Evolutionary conservation across 1,140 invertebrate genomes (phyloP).

Genomic region (Brachystomella parvula): DNA sequence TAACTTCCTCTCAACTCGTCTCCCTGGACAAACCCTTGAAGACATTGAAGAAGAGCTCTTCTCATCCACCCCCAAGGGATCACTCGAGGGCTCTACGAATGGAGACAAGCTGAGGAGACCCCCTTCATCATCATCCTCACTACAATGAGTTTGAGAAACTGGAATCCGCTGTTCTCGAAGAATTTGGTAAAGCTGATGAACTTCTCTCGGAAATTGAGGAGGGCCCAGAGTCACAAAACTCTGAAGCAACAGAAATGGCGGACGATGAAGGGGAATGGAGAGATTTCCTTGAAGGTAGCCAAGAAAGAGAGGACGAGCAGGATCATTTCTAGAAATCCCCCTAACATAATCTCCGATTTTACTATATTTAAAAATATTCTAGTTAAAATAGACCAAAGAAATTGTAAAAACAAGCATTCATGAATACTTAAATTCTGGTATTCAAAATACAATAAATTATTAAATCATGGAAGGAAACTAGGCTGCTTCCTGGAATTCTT

Average conservation of each 20-base stretch:
- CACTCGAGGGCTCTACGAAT: conserved; percentile 1
- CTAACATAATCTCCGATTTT: too few species aligned
- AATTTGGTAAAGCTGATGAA: background rate
- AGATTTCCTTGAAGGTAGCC: background rate
- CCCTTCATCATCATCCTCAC: background rate
- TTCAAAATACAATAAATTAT: too few species aligned
- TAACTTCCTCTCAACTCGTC: background rate
- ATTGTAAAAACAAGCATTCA: too few species aligned
- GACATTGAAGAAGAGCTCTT: conserved; percentile 4
- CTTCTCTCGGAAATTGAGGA: conserved; percentile 4
- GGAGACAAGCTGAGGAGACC: conserved; percentile 2
- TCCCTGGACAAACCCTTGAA: background rate
- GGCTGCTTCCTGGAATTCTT: too few species aligned
- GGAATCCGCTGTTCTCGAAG: background rate
- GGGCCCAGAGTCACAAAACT: conserved; percentile 5
- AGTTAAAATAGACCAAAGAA: too few species aligned
- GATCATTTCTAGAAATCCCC: too few species aligned
- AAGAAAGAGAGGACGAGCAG: too few species aligned
- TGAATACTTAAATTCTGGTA: too few species aligned
- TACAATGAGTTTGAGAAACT: conserved; percentile 5
- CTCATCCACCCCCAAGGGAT: conserved; percentile 4
- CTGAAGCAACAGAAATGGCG: background rate
- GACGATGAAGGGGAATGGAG: background rate
- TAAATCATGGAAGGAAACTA: too few species aligned
- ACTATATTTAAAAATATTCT: too few species aligned